Base-by-base conservation (phyloP, 2,888 invertebrate species). In the Lasioglossum morio region DNA sequence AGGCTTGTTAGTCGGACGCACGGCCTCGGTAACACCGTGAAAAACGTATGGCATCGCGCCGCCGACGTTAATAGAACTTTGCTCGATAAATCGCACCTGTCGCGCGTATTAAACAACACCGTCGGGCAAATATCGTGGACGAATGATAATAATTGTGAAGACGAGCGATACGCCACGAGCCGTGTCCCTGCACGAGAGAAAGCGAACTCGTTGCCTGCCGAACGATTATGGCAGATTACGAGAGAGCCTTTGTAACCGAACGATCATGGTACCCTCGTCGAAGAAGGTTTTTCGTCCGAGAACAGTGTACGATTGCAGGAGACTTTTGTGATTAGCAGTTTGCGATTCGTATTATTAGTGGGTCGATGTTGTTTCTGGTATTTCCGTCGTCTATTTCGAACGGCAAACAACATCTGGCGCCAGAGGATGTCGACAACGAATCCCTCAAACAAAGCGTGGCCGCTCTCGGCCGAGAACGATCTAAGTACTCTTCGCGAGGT, bases 331-430 rank as follows among this genome's bases (percentile, higher is more conserved):
- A 60, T 60, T 60, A 60, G 60, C 60, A 53, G 53, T 53, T 53
- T 8, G 53, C 1, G 23, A 16, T 60, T 19, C 34, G 1, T 19
- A 30, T 34, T 34, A 30, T 34, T 23, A 53, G 27, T 19, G 14
- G 63, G 57, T 70, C 40, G 37, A 74, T 72, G 74, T 77, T 85
- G 23, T 79, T 78, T 23, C 12, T 48, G 12, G 46, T 76, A 73
- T 77, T 73, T 82, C 76, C 60, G 48, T 19, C 46, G 34, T 14
- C 16, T 86, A 63, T 84, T 86, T 70, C 60, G 80, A 81, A 70
- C 16, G 27, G 69, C 43, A 69, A 66, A 82, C 77, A 84, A 27
- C 84, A 89, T 30, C 84, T 82, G 89, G 84, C 80, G 86, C 84
- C 84, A 77, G 69, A 69, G 72, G 40, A 34, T 34, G 37, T 30